Evolutionary conservation across 2,797 vertebrate genomes (phyloP).

Genomic region (Syngnathus acus): DNA sequence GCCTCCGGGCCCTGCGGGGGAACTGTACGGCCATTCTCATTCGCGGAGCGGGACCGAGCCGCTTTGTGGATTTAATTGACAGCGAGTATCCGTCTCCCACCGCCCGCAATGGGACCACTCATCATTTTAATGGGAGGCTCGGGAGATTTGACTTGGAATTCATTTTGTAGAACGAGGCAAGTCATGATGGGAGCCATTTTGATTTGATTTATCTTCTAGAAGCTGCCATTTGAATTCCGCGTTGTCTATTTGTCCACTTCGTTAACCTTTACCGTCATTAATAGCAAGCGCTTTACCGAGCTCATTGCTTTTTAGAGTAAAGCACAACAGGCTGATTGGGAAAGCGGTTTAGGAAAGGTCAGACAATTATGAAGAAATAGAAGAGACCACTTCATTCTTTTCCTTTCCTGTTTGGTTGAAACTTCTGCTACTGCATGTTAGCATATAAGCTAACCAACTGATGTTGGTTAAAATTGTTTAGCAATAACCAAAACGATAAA

Average conservation of each 20-base stretch:
- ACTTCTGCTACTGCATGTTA: too few relatives aligned
- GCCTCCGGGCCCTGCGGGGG: constrained; percentile 18
- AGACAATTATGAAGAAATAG: too few relatives aligned
- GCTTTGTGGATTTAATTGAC: constrained; percentile 18
- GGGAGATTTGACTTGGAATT: constrained; percentile 15
- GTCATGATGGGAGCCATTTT: not conserved
- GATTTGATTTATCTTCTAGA: not conserved
- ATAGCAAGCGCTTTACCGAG: too few relatives aligned
- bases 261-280: too few relatives aligned
- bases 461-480: too few relatives aligned
- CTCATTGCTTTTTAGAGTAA: too few relatives aligned
- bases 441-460: too few relatives aligned
- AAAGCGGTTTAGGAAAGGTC: too few relatives aligned
- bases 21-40: constrained; percentile 26
- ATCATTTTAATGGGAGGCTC: constrained; percentile 38
- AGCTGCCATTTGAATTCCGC: not conserved
- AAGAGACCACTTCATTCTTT: too few relatives aligned
- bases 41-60: not conserved
- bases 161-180: constrained; percentile 14
- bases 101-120: constrained; percentile 18
- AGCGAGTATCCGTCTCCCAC: constrained; percentile 23
- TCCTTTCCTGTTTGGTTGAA: too few relatives aligned
- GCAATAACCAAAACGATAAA: too few relatives aligned
- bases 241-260: not conserved
- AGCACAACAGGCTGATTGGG: too few relatives aligned